These are phyloP conservation scores for Pseudopleuronectes americanus DNA, from an alignment of 2,797 vertebrate species.

Conservation along the genomic window DNA sequence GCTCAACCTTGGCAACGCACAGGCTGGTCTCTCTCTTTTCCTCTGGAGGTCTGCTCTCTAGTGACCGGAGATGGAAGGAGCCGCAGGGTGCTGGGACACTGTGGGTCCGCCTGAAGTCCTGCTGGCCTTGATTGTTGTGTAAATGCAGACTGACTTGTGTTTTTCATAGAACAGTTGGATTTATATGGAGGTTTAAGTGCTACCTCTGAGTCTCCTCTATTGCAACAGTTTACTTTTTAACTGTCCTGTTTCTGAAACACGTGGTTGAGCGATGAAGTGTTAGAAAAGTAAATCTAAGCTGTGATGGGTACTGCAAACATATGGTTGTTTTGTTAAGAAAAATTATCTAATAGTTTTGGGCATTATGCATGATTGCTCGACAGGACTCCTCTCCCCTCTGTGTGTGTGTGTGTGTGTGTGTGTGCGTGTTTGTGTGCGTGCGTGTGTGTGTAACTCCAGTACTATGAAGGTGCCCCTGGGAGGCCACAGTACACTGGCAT, in stretches of 20 bases:
- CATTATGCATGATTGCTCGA: no score
- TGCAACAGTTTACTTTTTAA: constrained; percentile 2
- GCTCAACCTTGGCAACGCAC: constrained; percentile 53
- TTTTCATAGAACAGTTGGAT: constrained; percentile 6
- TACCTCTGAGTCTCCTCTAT: constrained; percentile 24
- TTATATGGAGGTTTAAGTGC: no score
- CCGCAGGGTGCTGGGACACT: constrained; percentile 13
- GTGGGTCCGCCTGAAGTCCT: constrained; percentile 39
- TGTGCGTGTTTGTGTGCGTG: constrained; percentile 26
- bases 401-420: constrained; percentile 14
- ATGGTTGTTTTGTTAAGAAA: no score
- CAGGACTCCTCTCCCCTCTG: neutral
- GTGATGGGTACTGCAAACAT: no score
- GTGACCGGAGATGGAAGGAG: constrained; percentile 52
- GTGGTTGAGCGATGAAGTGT: no score
- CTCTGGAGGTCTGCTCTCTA: constrained; percentile 67
- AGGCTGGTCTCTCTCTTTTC: constrained; percentile 4
- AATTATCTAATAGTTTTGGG: no score
- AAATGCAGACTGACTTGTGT: constrained; percentile 17
- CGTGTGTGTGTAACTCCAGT: constrained; percentile 32
- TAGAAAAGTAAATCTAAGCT: no score
- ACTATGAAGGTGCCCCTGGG: constrained; percentile 51
- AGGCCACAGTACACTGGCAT: constrained; percentile 60
- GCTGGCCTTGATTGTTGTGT: neutral
- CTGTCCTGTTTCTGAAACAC: no score